Evolutionary conservation across 2,113 vertebrate species (phyloP).

Genomic region (Ptilonorhynchus violaceus): DNA sequence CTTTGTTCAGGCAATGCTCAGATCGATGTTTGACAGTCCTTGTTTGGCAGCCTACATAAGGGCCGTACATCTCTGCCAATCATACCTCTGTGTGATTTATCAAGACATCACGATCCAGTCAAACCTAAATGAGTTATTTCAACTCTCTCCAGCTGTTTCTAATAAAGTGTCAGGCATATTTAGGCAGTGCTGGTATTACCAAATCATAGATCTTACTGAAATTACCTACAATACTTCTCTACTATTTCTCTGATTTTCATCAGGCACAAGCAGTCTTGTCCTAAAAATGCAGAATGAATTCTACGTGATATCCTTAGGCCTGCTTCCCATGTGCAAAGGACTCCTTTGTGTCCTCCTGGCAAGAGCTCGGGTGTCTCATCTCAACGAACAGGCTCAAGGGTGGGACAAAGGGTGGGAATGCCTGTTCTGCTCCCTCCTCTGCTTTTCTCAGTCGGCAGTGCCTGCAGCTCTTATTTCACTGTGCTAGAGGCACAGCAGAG

Average conservation of each 20-base stretch:
- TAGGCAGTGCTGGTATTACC: background rate
- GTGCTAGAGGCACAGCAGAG: background rate
- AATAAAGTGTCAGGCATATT: background rate
- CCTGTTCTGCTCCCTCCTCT: background rate
- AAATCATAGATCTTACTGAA: background rate
- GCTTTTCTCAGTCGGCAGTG: background rate
- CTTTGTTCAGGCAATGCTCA: background rate
- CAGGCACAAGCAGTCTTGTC: background rate
- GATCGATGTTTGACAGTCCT: background rate
- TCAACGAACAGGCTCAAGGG: rapidly evolving
- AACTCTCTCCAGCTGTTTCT: background rate
- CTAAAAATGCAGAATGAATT: background rate
- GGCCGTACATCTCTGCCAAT: background rate
- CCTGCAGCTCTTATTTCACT: rapidly evolving
- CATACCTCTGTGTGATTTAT: background rate
- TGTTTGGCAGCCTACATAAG: background rate
- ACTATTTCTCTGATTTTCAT: background rate
- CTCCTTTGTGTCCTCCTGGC: background rate
- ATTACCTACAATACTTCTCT: background rate
- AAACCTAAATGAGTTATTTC: background rate
- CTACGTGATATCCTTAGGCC: background rate
- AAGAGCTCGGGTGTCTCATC: background rate
- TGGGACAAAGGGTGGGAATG: background rate
- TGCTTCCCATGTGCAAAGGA: background rate
- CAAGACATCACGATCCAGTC: background rate